Conservation (phyloP, 2,888 invertebrate species). For the Candidula unifasciata region DNA sequence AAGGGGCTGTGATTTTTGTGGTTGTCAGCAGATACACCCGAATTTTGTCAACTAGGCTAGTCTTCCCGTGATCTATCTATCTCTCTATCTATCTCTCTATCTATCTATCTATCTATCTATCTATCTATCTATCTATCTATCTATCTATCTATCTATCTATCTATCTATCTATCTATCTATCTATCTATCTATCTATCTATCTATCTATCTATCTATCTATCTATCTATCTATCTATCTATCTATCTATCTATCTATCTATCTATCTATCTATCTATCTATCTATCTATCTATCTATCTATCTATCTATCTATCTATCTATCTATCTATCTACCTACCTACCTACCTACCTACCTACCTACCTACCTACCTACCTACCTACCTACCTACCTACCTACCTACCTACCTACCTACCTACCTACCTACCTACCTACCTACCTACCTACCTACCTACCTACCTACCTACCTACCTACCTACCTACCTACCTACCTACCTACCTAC, state of each 20-base stretch:
- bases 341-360: too few species aligned
- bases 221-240: neutral
- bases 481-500: neutral
- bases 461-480: neutral
- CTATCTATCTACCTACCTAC: too few species aligned
- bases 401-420: neutral
- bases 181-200: too few species aligned
- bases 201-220: neutral
- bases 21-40: too few species aligned
- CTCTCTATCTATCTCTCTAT: neutral
- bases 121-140: neutral
- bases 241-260: neutral
- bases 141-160: too few species aligned
- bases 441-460: neutral
- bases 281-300: neutral
- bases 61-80: neutral
- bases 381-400: too few species aligned
- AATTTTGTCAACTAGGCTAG: too few species aligned
- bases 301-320: too few species aligned
- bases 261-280: neutral
- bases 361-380: too few species aligned
- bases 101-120: neutral
- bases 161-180: too few species aligned
- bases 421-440: neutral
- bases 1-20: too few species aligned